Base-by-base conservation (phyloP, 2,888 invertebrate genomes). In the Epinotia brunnichana region DNA sequence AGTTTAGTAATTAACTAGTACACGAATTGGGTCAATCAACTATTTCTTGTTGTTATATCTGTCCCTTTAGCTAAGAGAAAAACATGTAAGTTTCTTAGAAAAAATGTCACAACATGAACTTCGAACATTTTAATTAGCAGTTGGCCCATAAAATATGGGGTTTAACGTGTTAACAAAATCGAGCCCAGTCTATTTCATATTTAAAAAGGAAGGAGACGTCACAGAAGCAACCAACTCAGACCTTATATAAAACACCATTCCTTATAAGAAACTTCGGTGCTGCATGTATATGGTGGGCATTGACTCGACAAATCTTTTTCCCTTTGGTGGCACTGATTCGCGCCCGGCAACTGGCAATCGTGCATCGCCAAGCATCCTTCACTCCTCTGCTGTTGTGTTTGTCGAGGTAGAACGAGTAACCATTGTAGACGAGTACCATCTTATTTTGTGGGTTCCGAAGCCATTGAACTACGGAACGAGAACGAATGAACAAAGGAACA, bases 351-450 rank as follows among this genome's bases (percentile, higher is more conserved):
- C 24, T 24, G n/a, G 24, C 1, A 0, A 44, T 48, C 3, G 24
- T 48, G n/a, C 62, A 62, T 2, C 62, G 24, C 44, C 48, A 62
- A 7, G 24, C 48, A 11, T 62, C 24, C 24, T 29, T 9, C 15
- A 48, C 24, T n/a, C 62, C 62, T 5, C n/a, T 51, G 62, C 62
- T 62, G 24, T 24, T 62, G 10, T 48, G 48, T 5, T 9, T 62
- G 24, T 62, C 44, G 7, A 44, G 48, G n/a, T 62, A 62, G 44
- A 62, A 62, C n/a, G 44, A 48, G 17, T 62, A 62, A 3, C 29
- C 62, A n/a, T 62, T 62, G 62, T 48, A 48, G 4, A 62, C 21
- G 2, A 62, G 39, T 1, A 61, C n/a, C 2, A 10, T 9, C 44
- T 29, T 48, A 21, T 24, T 15, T 29, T 48, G 61, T 4, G 44